Evolutionary conservation across 2,113 vertebrate species (phyloP), one percentile per base, ranked within the genome.

Genomic region (Cairina moschata): DNA sequence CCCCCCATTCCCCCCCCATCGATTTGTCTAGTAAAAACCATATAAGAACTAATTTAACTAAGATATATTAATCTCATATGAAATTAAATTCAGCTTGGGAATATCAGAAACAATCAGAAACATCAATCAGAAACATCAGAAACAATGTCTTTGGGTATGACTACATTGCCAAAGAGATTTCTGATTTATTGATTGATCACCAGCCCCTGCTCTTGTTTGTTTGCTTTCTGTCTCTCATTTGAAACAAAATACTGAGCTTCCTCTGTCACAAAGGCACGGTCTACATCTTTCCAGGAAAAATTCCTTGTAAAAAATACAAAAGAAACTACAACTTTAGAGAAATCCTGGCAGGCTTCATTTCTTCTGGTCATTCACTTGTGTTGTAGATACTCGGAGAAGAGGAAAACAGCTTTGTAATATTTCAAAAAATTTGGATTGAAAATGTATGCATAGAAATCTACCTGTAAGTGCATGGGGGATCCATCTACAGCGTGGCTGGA

Each of bases 111-210:
- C 10, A 84, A 60, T 16, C 40, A 40, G 40, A 40, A 40, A 13
- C 40, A 40, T 40, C 40, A 40, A 40, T 40, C 12, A 40, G 40
- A 40, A 40, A 40, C 40, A 42, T 25, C 26, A 71, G 65, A 71
- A 87, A 8, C 11, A 84, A 60, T 16, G 5, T 52, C 17, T 78
- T 48, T 28, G 12, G 10, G 6, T 32, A 25, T 22, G 56, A 16
- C 5, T 40, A 26, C 13, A 25, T 0, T 1, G 31, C 3, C 16
- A 54, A 36, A 32, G 16, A 42, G 5, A 6, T 31, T 2, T 85
- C 21, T 67, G 7, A 25, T 62, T 59, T 59, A 11, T 18, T 44
- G 6, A 10, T 8, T 44, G 2, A 77, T 54, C 11, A 5, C 10
- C 11, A 4, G 3, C 17, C 28, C 67, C 17, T 28, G 12, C 9